Conservation (phyloP, 2,113 vertebrate genomes). For the Leptobrachium ailaonicum region DNA sequence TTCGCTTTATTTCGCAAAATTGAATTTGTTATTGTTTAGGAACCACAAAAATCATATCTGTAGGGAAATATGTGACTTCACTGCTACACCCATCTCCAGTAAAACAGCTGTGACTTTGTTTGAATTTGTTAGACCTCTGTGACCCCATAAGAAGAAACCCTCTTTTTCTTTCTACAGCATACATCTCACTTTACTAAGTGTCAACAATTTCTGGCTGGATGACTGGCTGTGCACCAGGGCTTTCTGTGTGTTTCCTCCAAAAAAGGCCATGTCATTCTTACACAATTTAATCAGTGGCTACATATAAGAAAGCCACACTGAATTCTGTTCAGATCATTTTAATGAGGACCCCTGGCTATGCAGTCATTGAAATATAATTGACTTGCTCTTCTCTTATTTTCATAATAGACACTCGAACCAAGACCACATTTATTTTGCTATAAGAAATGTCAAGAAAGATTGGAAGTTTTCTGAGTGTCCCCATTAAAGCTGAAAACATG, state of each 20-base stretch:
- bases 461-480: constrained; percentile 86
- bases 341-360: constrained; percentile 98
- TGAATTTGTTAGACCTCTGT: constrained; percentile 76
- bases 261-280: constrained; percentile 90
- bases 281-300: constrained; percentile 90
- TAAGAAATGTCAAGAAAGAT: constrained; percentile 98
- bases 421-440: constrained; percentile 90
- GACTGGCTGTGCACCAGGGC: constrained; percentile 69
- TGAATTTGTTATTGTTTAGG: constrained; percentile 67
- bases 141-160: constrained; percentile 77
- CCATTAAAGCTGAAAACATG: constrained; percentile 97
- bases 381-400: constrained; percentile 97
- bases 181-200: constrained; percentile 78
- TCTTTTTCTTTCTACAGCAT: constrained; percentile 70
- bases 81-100: constrained; percentile 66
- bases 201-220: constrained; percentile 86
- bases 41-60: constrained; percentile 56
- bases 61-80: not conserved
- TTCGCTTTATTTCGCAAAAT: constrained; percentile 48
- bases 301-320: constrained; percentile 79
- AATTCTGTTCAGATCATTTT: constrained; percentile 91
- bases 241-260: constrained; percentile 69
- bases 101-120: constrained; percentile 75
- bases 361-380: constrained; percentile 99
- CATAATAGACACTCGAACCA: constrained; percentile 96